Conservation (phyloP, 2,888 invertebrate species). For the Microplitis manilae region DNA sequence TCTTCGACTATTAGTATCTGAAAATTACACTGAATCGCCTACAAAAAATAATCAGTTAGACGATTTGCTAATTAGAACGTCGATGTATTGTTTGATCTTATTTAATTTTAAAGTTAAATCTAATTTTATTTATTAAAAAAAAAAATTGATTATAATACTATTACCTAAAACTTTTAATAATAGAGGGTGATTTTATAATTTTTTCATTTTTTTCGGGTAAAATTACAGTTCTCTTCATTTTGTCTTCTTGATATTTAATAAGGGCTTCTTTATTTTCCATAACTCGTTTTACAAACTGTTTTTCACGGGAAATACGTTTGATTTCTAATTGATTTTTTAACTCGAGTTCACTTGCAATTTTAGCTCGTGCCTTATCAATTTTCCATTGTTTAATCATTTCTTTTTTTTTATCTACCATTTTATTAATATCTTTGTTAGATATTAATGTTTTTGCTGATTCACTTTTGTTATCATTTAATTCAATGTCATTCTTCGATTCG, state of each 20-base stretch:
- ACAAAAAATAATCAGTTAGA: too few relatives aligned
- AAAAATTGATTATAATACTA: slow-evolving; percentile 10
- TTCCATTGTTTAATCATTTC: slow-evolving; percentile 63
- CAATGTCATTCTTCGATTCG: slow-evolving; percentile 25
- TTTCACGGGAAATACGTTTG: slow-evolving; percentile 52
- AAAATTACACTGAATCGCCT: too few relatives aligned
- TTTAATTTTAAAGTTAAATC: slow-evolving; percentile 1
- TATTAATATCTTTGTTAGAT: neutral
- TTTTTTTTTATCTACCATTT: slow-evolving; percentile 50
- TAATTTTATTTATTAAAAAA: slow-evolving; percentile 15
- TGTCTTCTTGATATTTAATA: slow-evolving; percentile 48
- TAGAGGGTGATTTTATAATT: slow-evolving; percentile 38
- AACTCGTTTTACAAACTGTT: slow-evolving; percentile 49
- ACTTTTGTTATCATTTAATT: neutral
- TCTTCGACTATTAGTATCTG: too few relatives aligned
- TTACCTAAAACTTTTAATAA: slow-evolving; percentile 60
- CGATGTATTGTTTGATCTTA: too few relatives aligned
- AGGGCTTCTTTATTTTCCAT: slow-evolving; percentile 41
- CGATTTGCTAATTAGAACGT: too few relatives aligned
- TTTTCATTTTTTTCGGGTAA: slow-evolving; percentile 1
- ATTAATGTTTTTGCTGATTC: neutral
- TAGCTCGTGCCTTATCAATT: slow-evolving; percentile 57
- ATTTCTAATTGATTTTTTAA: slow-evolving; percentile 48
- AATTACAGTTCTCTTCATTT: slow-evolving; percentile 44
- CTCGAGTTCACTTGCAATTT: slow-evolving; percentile 56